phyloP scores from a whole-genome alignment of 2,113 vertebrate species.

The Hypocryptadius cinnamomeus region DNA sequence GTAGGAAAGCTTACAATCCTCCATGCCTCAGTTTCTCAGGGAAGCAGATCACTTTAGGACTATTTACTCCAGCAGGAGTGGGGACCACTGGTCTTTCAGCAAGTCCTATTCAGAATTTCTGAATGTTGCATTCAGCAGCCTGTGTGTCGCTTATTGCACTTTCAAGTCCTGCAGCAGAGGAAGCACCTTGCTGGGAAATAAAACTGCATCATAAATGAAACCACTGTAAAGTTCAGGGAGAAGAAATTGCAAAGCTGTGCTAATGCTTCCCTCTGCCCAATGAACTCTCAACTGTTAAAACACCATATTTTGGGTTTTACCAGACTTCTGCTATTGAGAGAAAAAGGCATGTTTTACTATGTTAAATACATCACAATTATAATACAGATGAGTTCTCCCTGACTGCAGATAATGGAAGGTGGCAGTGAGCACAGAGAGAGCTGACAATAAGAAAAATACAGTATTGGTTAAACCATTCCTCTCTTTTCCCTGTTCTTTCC shows the following conservation, averaged over 20 bases:
- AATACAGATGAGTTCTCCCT: neutral
- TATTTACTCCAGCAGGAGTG: neutral
- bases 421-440: neutral
- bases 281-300: neutral
- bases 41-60: neutral
- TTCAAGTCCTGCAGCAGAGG: neutral
- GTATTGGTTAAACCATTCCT: neutral
- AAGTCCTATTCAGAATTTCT: neutral
- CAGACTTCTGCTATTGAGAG: neutral
- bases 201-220: neutral
- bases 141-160: neutral
- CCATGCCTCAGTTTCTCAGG: neutral
- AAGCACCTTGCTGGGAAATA: neutral
- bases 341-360: neutral
- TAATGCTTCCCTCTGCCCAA: neutral
- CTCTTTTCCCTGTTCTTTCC: neutral
- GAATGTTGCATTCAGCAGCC: neutral
- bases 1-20: neutral
- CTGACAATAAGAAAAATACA: neutral
- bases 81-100: neutral
- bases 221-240: neutral
- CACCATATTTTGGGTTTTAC: neutral
- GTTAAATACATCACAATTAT: neutral
- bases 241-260: neutral
- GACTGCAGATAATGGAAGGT: neutral